A percentile compares a stretch with the other conserved stretches of the same genome.
Evolutionary conservation across 2,888 invertebrate species (phyloP).

Genomic region (Nomada lathburiana): DNA sequence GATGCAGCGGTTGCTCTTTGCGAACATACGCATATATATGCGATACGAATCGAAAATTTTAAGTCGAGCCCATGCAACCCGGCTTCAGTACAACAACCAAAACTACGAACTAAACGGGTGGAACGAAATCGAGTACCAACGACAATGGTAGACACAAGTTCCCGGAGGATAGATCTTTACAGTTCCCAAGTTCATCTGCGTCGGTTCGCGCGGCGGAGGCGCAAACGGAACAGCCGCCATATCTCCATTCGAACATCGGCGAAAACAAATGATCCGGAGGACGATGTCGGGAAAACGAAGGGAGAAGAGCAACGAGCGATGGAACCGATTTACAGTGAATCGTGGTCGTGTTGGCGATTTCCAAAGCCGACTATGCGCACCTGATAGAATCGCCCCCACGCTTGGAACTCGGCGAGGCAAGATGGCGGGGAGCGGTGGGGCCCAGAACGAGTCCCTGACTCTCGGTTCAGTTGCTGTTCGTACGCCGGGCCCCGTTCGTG

Average conservation of each 20-base stretch:
- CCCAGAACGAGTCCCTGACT: constrained; percentile 76
- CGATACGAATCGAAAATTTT: constrained; percentile 57
- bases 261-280: background rate
- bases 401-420: constrained; percentile 61
- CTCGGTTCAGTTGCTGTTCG: constrained; percentile 79
- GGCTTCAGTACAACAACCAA: background rate
- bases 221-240: background rate
- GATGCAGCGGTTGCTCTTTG: constrained; percentile 54
- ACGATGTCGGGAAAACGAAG: background rate
- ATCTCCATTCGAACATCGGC: background rate
- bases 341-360: constrained; percentile 40
- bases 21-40: constrained; percentile 25
- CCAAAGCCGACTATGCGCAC: constrained; percentile 61
- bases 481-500: constrained; percentile 83
- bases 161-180: background rate
- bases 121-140: background rate
- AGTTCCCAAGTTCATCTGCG: background rate
- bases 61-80: constrained; percentile 15
- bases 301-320: background rate
- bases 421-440: constrained; percentile 77
- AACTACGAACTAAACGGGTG: background rate
- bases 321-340: constrained; percentile 24
- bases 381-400: constrained; percentile 61
- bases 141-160: background rate
- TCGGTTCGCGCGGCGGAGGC: background rate